Evolutionary conservation across 1,140 invertebrate species (phyloP).

Genomic region (Fragariocoptes setiger): DNA sequence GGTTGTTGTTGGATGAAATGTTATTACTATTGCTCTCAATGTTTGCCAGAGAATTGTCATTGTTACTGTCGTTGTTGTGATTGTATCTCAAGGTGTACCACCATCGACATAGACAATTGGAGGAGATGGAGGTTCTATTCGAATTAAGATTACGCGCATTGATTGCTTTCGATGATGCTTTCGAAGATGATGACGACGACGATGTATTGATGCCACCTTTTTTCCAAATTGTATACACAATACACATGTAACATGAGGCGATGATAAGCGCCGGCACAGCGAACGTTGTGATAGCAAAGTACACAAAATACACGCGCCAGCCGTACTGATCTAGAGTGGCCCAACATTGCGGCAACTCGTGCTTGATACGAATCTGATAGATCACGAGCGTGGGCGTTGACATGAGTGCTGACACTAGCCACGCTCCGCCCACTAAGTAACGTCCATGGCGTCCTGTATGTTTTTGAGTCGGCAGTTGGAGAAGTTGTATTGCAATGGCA

Average conservation of each 20-base stretch:
- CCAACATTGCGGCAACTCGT: constrained; percentile 47
- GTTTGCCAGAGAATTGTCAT: not conserved
- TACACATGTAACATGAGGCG: constrained; percentile 55
- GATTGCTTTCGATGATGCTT: constrained; percentile 17
- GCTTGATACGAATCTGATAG: constrained; percentile 32
- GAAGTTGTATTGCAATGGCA: too few species aligned
- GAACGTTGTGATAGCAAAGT: constrained; percentile 48
- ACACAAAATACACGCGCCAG: constrained; percentile 55
- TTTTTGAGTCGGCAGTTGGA: too few species aligned
- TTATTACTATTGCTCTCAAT: not conserved
- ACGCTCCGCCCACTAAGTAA: constrained; percentile 39
- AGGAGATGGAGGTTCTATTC: not conserved
- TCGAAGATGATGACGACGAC: not conserved
- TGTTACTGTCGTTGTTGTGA: not conserved
- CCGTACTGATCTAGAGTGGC: constrained; percentile 39
- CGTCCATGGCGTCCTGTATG: too few species aligned
- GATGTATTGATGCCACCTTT: constrained; percentile 22
- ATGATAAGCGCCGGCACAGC: constrained; percentile 62
- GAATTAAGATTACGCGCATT: not conserved
- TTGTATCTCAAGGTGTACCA: not conserved
- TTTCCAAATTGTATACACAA: constrained; percentile 68
- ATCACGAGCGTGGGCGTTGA: constrained; percentile 47
- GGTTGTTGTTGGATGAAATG: too few species aligned
- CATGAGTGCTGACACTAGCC: constrained; percentile 44
- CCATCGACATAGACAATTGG: not conserved